A percentile compares a stretch with the other conserved stretches of the same genome.
These are phyloP conservation scores for Caiman crocodilus DNA, from an alignment of 2,797 vertebrate species.

Conservation along the genomic window DNA sequence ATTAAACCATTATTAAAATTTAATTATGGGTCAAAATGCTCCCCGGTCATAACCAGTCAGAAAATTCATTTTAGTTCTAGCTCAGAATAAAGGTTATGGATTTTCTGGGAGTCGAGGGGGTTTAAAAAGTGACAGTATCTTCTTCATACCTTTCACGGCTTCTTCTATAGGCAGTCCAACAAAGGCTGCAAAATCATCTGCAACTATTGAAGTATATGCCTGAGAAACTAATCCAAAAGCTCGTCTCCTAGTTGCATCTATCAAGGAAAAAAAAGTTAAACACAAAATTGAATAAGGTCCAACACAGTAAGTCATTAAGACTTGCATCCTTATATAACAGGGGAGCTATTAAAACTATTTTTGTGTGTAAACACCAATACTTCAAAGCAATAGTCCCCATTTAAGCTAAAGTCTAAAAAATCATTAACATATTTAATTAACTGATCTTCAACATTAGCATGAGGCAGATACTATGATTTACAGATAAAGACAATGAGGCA, in stretches of 20 bases:
- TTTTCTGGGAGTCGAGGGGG: neutral
- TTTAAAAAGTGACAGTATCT: no score
- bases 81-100: neutral
- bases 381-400: neutral
- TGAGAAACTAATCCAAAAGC: conserved; percentile 95
- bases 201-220: conserved; percentile 95
- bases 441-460: neutral
- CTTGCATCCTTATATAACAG: neutral
- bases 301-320: neutral
- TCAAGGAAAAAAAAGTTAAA: neutral
- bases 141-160: conserved; percentile 91
- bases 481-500: neutral
- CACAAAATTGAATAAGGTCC: neutral
- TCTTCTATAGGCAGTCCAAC: conserved; percentile 97
- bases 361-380: neutral
- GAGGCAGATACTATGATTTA: neutral
- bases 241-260: conserved; percentile 91
- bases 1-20: neutral
- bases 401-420: neutral
- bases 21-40: neutral
- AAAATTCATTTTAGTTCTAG: neutral
- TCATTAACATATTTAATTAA: neutral
- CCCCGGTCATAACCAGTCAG: neutral
- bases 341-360: neutral
- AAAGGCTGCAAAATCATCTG: conserved; percentile 95